Evolutionary conservation across 2,113 vertebrate genomes (phyloP).

Genomic region (Heterochromis multidens): DNA sequence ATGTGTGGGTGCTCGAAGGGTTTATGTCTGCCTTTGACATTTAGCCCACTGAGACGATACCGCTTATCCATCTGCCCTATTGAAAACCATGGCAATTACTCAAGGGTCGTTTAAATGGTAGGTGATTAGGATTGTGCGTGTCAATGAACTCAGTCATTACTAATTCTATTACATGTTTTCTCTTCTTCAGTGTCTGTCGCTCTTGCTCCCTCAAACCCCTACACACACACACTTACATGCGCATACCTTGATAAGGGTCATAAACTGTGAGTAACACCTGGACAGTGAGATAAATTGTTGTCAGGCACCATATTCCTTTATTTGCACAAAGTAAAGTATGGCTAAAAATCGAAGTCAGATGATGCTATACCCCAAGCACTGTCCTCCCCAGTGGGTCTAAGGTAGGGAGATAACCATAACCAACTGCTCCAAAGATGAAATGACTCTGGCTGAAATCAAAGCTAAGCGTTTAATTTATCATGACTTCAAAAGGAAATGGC

Average conservation of each 20-base stretch:
- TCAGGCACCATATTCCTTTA: constrained; percentile 17
- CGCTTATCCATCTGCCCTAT: constrained; percentile 43
- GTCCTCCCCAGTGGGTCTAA: constrained; percentile 28
- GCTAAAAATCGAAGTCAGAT: constrained; percentile 23
- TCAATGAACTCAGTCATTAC: constrained; percentile 39
- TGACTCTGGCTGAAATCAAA: constrained; percentile 30
- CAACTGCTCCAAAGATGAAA: constrained; percentile 46
- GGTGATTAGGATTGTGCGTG: constrained; percentile 47
- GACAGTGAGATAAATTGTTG: constrained; percentile 27
- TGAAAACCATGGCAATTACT: constrained; percentile 35
- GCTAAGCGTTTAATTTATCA: constrained; percentile 27
- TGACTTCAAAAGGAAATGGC: constrained; percentile 54
- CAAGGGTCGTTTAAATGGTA: constrained; percentile 31
- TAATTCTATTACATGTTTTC: constrained; percentile 42
- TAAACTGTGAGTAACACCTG: constrained; percentile 42
- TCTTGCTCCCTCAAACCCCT: neutral
- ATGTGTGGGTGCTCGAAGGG: constrained; percentile 7
- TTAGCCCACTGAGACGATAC: constrained; percentile 17
- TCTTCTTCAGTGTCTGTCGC: neutral
- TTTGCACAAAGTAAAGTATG: constrained; percentile 43
- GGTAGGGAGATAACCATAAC: constrained; percentile 38
- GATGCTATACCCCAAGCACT: constrained; percentile 17
- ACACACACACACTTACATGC: neutral
- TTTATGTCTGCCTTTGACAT: constrained; percentile 39
- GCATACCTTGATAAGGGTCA: constrained; percentile 32